These are phyloP conservation scores for Leguminivora glycinivorella DNA, from an alignment of 1,140 invertebrate species.

Conservation along the genomic window DNA sequence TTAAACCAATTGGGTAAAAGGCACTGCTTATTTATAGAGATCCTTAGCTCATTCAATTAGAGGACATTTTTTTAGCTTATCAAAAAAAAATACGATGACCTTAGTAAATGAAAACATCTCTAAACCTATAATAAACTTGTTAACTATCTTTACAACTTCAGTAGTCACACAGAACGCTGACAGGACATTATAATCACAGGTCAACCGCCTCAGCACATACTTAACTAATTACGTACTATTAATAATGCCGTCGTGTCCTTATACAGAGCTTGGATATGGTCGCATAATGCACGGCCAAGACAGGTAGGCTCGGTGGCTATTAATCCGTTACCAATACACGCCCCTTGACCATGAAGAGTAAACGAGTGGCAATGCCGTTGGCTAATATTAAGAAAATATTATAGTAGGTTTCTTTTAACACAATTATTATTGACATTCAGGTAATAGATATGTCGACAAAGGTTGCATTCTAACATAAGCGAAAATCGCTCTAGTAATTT, in stretches of 20 bases:
- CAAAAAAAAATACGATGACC: too few relatives aligned
- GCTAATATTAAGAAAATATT: background rate
- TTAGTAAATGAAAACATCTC: too few relatives aligned
- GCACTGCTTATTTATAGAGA: too few relatives aligned
- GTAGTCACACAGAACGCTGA: background rate
- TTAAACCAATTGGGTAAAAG: too few relatives aligned
- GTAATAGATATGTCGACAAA: too few relatives aligned
- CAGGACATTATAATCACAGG: background rate
- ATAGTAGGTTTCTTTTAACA: too few relatives aligned
- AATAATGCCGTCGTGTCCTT: constrained; percentile 13
- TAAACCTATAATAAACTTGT: background rate
- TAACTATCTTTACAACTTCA: background rate
- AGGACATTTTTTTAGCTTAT: too few relatives aligned
- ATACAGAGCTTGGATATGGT: constrained; percentile 13
- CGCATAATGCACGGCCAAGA: constrained; percentile 1
- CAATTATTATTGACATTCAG: too few relatives aligned
- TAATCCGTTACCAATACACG: constrained; percentile 4
- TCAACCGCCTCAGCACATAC: constrained; percentile 8
- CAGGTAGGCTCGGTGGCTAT: constrained; percentile 1
- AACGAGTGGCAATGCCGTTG: background rate
- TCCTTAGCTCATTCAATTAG: too few relatives aligned
- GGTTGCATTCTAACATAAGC: too few relatives aligned
- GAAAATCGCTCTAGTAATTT: too few relatives aligned
- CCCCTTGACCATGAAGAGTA: background rate
- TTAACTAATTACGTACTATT: constrained; percentile 14